Percentiles rank a stretch among this genome's conserved stretches.
phyloP scores from a whole-genome alignment of 2,113 vertebrate species.

The Dolichotis patagonum region DNA sequence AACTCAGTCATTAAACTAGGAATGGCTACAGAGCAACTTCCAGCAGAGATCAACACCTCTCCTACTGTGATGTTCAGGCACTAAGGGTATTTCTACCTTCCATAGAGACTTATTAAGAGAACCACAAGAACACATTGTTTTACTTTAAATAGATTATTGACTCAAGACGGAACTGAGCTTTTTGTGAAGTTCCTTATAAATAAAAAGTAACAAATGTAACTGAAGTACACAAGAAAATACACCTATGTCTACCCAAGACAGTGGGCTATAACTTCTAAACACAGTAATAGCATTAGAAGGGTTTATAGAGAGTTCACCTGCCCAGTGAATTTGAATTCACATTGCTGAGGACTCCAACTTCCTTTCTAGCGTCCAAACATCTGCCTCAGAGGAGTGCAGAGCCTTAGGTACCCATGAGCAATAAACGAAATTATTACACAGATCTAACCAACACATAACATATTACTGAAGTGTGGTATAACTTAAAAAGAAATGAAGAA shows the following conservation, averaged over 20 bases:
- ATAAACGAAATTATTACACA: background rate
- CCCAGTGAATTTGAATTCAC: background rate
- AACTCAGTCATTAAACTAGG: too few species aligned
- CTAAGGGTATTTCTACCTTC: background rate
- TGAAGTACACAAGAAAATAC: background rate
- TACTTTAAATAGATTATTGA: background rate
- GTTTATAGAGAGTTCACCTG: background rate
- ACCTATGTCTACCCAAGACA: background rate
- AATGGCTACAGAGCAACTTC: background rate
- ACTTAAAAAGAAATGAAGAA: background rate
- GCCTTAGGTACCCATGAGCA: background rate
- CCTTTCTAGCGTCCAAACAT: background rate
- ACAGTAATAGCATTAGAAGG: background rate
- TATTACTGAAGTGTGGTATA: background rate
- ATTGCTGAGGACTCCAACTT: background rate
- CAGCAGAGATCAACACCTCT: background rate
- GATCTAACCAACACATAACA: background rate
- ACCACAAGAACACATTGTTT: background rate
- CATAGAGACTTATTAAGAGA: background rate
- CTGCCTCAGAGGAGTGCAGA: background rate
- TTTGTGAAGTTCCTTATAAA: background rate
- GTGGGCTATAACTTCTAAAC: background rate
- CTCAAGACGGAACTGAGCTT: background rate
- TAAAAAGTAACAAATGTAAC: background rate
- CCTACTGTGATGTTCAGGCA: background rate